Base-by-base conservation (phyloP, 2,113 vertebrate species). In the Echinops telfairi region DNA sequence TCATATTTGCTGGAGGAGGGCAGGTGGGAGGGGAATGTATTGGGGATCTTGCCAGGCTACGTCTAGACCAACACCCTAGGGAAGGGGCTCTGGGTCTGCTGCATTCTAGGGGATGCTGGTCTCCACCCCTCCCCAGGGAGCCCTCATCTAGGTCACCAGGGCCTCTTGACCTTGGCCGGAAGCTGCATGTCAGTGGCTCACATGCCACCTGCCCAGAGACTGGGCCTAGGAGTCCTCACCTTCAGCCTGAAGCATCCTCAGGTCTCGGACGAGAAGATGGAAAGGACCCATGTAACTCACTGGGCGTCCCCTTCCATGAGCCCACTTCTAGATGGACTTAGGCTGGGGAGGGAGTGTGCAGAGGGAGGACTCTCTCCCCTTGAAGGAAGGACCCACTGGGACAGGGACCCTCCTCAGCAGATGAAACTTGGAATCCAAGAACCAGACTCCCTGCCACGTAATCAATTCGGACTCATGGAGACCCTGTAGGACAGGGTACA, bases 101-200 rank as follows among this genome's bases (percentile, higher is more conserved):
- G 62, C 75, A 53, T 64, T 84, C 82, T 94, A 73, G 76, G 79
- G 94, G 81, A 89, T 38, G 68, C 27, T 89, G 86, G 89, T 76
- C 91, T 89, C 68, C 81, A 83, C 82, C 76, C 17, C 80, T 88
- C 94, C 90, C 93, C 83, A 70, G 95, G 92, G 94, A 95, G 91
- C 89, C 86, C 62, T 95, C 96, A 96, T 96, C 95, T 97, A 95
- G 97, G 96, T 96, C 97, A 96, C 60, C 58, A 6, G 94, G 96
- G 95, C 96, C 96, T 96, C 95, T 95, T 96, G 97, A 97, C 97
- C 97, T 97, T 97, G 97, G 94, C 92, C 90, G 70, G 88, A 89
- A 94, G 93, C 79, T 27, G 90, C 90, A 85, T 88, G 92, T 94
- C 43, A 66, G 87, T 96, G 86, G 93, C 92, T 97, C 93, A 94